Evolutionary conservation across 2,113 vertebrate genomes (phyloP), one percentile per base, ranked within the genome.

Genomic region (Sardina pilchardus): DNA sequence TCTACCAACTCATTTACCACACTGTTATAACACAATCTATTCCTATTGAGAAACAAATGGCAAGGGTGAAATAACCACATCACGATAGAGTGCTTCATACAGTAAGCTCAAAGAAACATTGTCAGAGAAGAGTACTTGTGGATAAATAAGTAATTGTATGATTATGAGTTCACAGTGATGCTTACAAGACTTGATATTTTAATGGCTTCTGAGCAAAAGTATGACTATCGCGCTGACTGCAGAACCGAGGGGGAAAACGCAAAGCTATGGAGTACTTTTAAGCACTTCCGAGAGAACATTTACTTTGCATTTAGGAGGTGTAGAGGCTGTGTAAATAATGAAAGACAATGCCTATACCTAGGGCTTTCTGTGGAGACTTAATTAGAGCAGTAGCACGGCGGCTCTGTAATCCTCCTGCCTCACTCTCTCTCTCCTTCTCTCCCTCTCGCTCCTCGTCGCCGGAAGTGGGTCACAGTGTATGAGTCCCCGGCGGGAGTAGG

Each of bases 381-480:
- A 78, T 78, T 78, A 78, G 71, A 36, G 34, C 71, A 36, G 71
- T 78, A 78, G 12, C 6, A 34, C 36, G 71, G 34, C 71, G 1
- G 34, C 71, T 34, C 71, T 78, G 26, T 78, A 78, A 78, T 78
- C 71, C 56, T 43, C 19, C 17, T 45, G 34, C 30, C 39, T n/a
- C 36, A 42, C 50, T 30, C 63, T 45, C 83, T 71, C n/a, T 43
- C n/a, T 63, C 63, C 19, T 48, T 14, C 42, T 45, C 42, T 67
- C 84, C 36, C 39, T 48, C 67, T 78, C 63, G 26, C 85, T 59
- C 48, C 6, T 45, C 30, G 34, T 39, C 0, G 42, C 71, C 56
- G 36, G 81, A 88, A 85, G 88, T 88, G 87, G 88, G 88, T 88
- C 87, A 88, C 39, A 26, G 56, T 82, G 83, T 82, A 26, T 50